Percentiles rank a stretch among this genome's conserved stretches.
Evolutionary conservation across 2,888 invertebrate genomes (phyloP).

Genomic region (Deroplatys truncata): DNA sequence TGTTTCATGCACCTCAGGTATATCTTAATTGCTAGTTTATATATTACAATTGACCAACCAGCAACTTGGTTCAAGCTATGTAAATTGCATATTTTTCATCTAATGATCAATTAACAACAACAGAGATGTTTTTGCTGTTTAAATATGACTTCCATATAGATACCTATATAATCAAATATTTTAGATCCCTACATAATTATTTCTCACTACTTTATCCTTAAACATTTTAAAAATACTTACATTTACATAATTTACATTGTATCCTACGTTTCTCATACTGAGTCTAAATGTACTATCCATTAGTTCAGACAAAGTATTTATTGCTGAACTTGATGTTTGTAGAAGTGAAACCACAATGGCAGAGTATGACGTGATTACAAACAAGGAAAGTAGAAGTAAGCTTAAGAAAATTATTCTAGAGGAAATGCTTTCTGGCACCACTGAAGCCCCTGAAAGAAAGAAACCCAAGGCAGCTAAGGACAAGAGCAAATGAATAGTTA

Average conservation of each 20-base stretch:
- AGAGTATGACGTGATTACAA: conserved; percentile 7
- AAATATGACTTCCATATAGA: too few relatives aligned
- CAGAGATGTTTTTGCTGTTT: too few relatives aligned
- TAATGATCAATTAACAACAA: too few relatives aligned
- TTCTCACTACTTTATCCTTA: too few relatives aligned
- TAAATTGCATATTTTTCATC: too few relatives aligned
- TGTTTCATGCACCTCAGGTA: too few relatives aligned
- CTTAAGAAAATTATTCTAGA: conserved; percentile 12
- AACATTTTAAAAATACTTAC: not conserved
- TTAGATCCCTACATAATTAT: too few relatives aligned
- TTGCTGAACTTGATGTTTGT: not conserved
- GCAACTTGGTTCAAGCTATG: too few relatives aligned
- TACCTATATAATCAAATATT: too few relatives aligned
- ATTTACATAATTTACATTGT: not conserved
- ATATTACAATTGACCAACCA: too few relatives aligned
- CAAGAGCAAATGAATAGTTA: too few relatives aligned
- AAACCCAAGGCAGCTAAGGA: not conserved
- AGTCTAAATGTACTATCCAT: conserved; percentile 4
- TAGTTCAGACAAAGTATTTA: conserved; percentile 1
- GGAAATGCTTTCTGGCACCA: not conserved
- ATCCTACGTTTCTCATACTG: not conserved
- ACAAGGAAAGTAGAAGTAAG: not conserved
- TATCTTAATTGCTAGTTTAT: too few relatives aligned
- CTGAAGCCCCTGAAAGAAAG: not conserved
- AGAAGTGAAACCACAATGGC: conserved; percentile 12